Evolutionary conservation across 2,888 invertebrate species (phyloP), one percentile per base, ranked within the genome.

Genomic region (Agapetus fuscipes): DNA sequence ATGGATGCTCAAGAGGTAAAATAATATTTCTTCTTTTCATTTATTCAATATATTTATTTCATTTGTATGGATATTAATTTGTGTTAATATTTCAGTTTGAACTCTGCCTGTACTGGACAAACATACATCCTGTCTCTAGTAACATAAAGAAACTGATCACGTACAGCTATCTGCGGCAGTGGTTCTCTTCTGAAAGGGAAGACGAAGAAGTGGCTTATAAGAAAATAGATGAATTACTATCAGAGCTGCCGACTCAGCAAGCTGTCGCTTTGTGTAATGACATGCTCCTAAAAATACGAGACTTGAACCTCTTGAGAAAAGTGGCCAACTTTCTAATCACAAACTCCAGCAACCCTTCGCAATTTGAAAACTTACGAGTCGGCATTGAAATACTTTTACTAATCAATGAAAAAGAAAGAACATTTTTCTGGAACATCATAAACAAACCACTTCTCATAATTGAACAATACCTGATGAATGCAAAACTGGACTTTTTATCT

Each of bases 381-480:
- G 81, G 83, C 10, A 56, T 83, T n/a, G 74, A 76, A 52, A 78
- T 85, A 41, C 68, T 85, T 55, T 62, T 74, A 1, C 71, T 74
- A 51, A 67, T 85, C 37, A 71, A 74, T 4, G 38, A 53, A 0
- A 64, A 61, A 30, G 73, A 81, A 54, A 71, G 76, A 37, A 60
- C 66, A 12, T 61, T 74, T 25, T 74, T 82, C 43, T 76, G 80
- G 57, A 71, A 76, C 48, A 56, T 85, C 14, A 69, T 83, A 13
- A 72, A 74, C 31, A 73, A 73, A 47, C 93, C 93, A 0, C 56
- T 85, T 27, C 60, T 84, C 3, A 80, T 93, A 53, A 66, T 91
- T 6, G 93, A 93, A 55, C 86, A 89, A 56, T 70, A 89, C 36
- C 58, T 93, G 9, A 90, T 93, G 89, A 90, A 91, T 55, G 81